Conservation (phyloP, 1,140 invertebrate species). For the Drosophila rufa region DNA sequence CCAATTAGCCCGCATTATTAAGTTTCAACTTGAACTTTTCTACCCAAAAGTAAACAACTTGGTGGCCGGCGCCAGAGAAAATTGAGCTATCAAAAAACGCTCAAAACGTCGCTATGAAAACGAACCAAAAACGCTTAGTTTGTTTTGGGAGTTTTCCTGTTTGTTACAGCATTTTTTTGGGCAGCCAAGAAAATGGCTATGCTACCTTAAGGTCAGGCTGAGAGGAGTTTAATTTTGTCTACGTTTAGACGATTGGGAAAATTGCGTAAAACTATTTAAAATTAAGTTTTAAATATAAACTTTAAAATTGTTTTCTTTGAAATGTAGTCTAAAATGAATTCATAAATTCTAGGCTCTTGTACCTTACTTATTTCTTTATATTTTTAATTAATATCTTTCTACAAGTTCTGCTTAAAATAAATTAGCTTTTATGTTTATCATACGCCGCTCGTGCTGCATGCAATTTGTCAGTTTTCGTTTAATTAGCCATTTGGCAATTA, state of each 20-base stretch:
- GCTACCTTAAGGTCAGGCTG: slow-evolving; percentile 39
- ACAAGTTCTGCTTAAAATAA: background rate
- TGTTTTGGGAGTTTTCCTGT: slow-evolving; percentile 6
- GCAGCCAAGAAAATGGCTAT: slow-evolving; percentile 11
- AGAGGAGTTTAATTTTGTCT: background rate
- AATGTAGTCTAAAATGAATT: background rate
- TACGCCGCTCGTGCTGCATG: slow-evolving; percentile 8
- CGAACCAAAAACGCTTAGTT: slow-evolving; percentile 29
- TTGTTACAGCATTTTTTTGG: slow-evolving; percentile 6
- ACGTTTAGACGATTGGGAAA: background rate
- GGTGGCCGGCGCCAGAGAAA: slow-evolving; percentile 36
- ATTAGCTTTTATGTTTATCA: slow-evolving; percentile 7
- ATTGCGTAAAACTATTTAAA: background rate
- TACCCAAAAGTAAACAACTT: slow-evolving; percentile 31
- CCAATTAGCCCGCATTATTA: slow-evolving; percentile 75
- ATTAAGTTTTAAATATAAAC: background rate
- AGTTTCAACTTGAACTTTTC: slow-evolving; percentile 75
- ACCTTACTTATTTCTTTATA: no score
- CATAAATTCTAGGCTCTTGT: no score
- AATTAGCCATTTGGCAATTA: slow-evolving; percentile 27
- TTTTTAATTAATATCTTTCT: slow-evolving; percentile 1
- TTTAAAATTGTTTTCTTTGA: slow-evolving; percentile 5
- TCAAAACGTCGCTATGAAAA: slow-evolving; percentile 45
- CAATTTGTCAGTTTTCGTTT: slow-evolving; percentile 34
- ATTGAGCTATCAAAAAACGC: slow-evolving; percentile 61